Evolutionary conservation across 2,797 vertebrate species (phyloP), one percentile per base, ranked within the genome.

Genomic region (Apogon hyalosoma): DNA sequence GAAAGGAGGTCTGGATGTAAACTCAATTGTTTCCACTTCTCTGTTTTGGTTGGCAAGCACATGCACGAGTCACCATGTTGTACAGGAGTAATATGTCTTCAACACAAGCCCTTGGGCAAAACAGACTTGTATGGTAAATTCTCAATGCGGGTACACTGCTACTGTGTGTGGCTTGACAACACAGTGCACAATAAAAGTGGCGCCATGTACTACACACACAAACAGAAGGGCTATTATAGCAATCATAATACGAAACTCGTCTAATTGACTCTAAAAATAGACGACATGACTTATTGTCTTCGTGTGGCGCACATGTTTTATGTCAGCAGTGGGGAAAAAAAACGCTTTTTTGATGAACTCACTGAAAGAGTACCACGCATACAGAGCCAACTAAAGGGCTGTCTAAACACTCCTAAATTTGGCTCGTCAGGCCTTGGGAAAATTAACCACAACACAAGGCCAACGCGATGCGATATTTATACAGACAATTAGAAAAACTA

Each of bases 401-500:
- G 75, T 69, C 83, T 69, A 77, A 84, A 83, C 72, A 77, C 60
- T 68, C 67, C 52, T 64, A 63, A 79, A 76, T 70, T 64, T 59
- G 52, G 53, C 78, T 71, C 43, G 56, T 83, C 66, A 66, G 70
- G 80, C 70, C 50, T 50, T 38, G 48, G 65, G 54, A 64, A 64
- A 81, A 82, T 73, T 8, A 77, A 83, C 80, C 73, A 55, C 79
- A 83, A 79, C 83, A 71, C 59, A 73, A 73, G 70, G 69, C 74
- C 54, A 12, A 75, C 33, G 42, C 53, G 79, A 75, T 80, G 54
- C 69, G 79, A 81, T 77, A 82, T 87, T 87, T 84, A 87, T 69
- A 80, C 85, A 84, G 58, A 77, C 78, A 82, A 89, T 88, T 87
- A 87, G 78, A 77, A 84, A 84, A 86, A 73, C 77, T 73, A 88